These are phyloP conservation scores for Numenius phaeopus DNA, from an alignment of 2,797 vertebrate species.

Conservation along the genomic window DNA sequence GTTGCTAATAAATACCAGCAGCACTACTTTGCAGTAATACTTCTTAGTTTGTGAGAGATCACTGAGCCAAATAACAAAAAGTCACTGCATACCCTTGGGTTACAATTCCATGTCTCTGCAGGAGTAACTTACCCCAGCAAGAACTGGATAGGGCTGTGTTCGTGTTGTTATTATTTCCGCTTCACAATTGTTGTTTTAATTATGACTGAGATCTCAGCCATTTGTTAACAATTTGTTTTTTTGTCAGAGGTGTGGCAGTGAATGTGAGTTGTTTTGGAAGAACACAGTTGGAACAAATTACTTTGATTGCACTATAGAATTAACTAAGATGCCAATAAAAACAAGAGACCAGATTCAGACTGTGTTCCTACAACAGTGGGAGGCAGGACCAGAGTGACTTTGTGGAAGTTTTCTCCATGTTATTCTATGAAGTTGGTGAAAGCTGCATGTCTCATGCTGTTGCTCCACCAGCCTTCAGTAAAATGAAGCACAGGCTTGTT, in stretches of 20 bases:
- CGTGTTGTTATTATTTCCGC: background rate
- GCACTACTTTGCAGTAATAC: background rate
- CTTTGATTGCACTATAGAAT: slow-evolving; percentile 19
- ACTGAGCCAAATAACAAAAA: background rate
- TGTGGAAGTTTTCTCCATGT: background rate
- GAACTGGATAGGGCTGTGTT: slow-evolving; percentile 1
- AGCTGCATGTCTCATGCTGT: background rate
- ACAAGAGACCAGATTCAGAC: background rate
- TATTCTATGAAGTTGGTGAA: background rate
- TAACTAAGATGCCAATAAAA: slow-evolving; percentile 24
- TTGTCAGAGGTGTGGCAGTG: slow-evolving; percentile 19
- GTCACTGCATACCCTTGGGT: background rate
- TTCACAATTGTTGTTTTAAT: background rate
- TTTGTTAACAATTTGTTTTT: slow-evolving; percentile 51
- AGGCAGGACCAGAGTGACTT: background rate
- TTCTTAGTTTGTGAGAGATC: background rate
- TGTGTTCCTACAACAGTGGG: background rate
- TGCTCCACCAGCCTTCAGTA: background rate
- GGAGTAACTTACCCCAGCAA: slow-evolving; percentile 1
- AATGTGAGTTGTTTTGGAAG: slow-evolving; percentile 34
- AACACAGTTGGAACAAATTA: slow-evolving; percentile 36
- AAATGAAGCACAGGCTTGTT: background rate
- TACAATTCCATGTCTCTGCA: background rate
- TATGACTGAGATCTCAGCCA: background rate
- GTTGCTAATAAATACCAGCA: slow-evolving; percentile 10